Evolutionary conservation across 2,797 vertebrate genomes (phyloP).

Genomic region (Leucoraja ocellata): DNA sequence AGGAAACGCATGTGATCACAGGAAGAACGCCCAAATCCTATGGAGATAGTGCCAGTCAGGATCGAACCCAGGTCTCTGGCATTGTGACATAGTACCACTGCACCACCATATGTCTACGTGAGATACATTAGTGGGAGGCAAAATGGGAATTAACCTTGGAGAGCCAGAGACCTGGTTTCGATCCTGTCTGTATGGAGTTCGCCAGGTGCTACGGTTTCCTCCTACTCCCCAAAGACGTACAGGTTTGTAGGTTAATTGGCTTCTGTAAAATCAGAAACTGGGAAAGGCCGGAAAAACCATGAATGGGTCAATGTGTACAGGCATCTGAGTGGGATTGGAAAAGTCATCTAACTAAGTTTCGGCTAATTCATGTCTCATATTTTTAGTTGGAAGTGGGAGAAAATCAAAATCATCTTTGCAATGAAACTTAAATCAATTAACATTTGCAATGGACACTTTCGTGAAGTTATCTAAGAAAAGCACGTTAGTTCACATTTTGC

Average conservation of each 20-base stretch:
- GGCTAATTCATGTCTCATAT: too few relatives aligned
- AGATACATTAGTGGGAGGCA: too few relatives aligned
- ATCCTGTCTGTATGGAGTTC: too few relatives aligned
- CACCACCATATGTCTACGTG: neutral
- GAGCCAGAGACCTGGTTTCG: neutral
- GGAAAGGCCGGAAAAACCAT: neutral
- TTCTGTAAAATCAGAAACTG: neutral
- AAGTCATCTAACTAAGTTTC: neutral
- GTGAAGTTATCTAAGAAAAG: neutral
- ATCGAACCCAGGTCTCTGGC: too few relatives aligned
- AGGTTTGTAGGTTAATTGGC: too few relatives aligned
- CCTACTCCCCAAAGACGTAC: too few relatives aligned
- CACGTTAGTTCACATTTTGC: neutral
- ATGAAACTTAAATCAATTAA: neutral
- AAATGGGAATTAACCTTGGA: neutral
- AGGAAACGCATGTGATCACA: too few relatives aligned
- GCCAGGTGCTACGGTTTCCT: too few relatives aligned
- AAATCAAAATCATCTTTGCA: neutral
- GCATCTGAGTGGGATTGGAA: neutral
- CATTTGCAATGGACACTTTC: neutral
- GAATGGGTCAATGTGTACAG: neutral
- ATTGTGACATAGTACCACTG: too few relatives aligned
- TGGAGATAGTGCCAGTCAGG: too few relatives aligned
- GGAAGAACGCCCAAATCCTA: too few relatives aligned
- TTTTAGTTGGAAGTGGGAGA: neutral